Base-by-base conservation (phyloP, 2,113 vertebrate genomes). In the Psephotus haematonotus region DNA sequence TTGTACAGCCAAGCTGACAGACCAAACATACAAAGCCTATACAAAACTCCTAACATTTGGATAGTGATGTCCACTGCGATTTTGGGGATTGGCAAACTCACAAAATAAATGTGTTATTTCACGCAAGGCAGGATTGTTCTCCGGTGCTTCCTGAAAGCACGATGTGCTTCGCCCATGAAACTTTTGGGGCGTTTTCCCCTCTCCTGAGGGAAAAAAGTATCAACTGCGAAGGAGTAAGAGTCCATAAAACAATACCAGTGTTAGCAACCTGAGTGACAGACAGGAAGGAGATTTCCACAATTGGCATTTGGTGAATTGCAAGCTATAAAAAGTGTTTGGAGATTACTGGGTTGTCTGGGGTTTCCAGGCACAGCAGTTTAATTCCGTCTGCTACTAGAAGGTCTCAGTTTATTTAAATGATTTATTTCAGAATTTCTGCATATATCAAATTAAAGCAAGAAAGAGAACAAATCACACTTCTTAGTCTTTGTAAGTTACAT, bases 251-350 rank as follows among this genome's bases (percentile, higher is more conserved):
- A 65, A 92, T 74, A 71, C 20, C 75, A 82, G 57, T 14, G 9
- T 68, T 64, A 92, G 82, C 60, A 86, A 70, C 72, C 62, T 31
- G 76, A 93, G 86, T 83, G 94, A 95, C 90, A 96, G 93, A 95
- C 95, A 96, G 95, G 95, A 96, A 96, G 92, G 82, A 88, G 76
- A 90, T 94, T 82, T 93, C 76, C 64, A 90, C 90, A 86, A 78
- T 33, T 74, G 79, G 68, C 94, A 60, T 94, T 86, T 93, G 94
- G 94, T 93, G 75, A 97, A 96, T 93, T 94, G 93, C 95, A 79
- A 97, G 94, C 95, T 95, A 90, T 95, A 87, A 97, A 96, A 96
- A 55, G 67, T 92, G 53, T 28, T 91, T 78, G 77, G 68, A 94
- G 62, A 71, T 92, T 72, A 37, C 41, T 86, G 81, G 49, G 27